phyloP scores from a whole-genome alignment of 2,113 vertebrate species.

The Siphamia tubifer region DNA sequence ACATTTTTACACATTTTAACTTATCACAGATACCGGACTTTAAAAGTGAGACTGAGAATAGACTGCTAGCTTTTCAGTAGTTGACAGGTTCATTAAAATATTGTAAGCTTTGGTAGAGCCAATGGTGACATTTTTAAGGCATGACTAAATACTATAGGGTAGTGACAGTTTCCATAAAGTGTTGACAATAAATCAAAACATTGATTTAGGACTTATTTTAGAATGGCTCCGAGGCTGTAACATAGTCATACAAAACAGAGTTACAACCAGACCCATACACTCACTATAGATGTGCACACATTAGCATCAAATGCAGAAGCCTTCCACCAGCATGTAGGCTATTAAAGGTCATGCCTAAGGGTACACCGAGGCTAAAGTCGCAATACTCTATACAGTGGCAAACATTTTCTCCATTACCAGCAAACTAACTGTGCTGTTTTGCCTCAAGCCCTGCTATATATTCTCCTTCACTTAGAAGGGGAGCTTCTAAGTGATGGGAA shows the following conservation, averaged over 20 bases:
- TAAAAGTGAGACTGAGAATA: no score
- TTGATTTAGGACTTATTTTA: conserved; percentile 24
- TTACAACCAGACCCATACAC: not conserved
- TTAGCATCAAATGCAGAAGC: not conserved
- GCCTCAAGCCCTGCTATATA: conserved; percentile 45
- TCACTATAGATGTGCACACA: not conserved
- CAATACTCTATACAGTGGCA: conserved; percentile 47
- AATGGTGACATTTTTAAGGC: not conserved
- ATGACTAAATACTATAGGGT: not conserved
- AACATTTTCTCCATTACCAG: conserved; percentile 64
- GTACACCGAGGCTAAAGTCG: conserved; percentile 44
- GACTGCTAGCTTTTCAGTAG: not conserved
- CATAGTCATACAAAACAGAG: conserved; percentile 13
- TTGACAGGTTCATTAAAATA: not conserved
- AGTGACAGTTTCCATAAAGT: conserved; percentile 4
- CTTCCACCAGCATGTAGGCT: conserved; percentile 36
- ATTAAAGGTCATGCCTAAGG: conserved; percentile 58
- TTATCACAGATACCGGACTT: no score
- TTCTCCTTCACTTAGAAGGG: conserved; percentile 44
- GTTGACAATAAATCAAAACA: not conserved
- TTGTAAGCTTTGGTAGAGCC: not conserved
- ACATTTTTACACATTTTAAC: no score
- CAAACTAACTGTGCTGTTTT: conserved; percentile 45
- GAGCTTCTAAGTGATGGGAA: not conserved
- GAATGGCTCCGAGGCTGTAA: not conserved